Base-by-base conservation (phyloP, 2,797 vertebrate genomes). In the Spheniscus humboldti region DNA sequence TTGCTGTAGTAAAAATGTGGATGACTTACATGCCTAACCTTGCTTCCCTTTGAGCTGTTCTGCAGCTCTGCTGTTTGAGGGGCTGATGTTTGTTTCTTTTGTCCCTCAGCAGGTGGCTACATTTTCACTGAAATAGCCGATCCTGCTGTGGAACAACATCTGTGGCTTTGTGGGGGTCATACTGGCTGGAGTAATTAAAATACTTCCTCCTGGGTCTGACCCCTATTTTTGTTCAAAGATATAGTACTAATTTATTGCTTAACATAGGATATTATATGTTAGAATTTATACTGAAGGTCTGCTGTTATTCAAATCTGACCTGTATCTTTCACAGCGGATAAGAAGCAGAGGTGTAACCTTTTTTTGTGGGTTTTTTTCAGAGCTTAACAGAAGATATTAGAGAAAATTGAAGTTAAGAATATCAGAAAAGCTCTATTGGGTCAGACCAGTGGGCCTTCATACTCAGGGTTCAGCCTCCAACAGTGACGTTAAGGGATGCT, bases 131-230 rank as follows among this genome's bases (percentile, higher is more conserved):
- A 87, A 93, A 95, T 62, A 93, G 90, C 67, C 16, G 41, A 90
- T 89, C 88, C 89, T 95, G 95, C 95, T 95, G 86, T 82, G 90
- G 85, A 95, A 86, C 84, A 96, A 68, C 92, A 94, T 95, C 71
- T 96, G 94, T 85, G 77, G 60, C 64, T 86, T 92, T 90, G 41
- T 37, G 31, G 48, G 84, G 85, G 76, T 91, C 68, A 73, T 8
- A 19, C 63, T 94, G 82, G 43, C 69, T 86, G 75, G 41, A 96
- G 39, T 91, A 86, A 92, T 37, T 52, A 19, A 79, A 74, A 68
- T 91, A 91, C 72, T 96, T 95, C 56, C 55, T 91, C 25, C n/a
- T 52, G 30, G 16, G 18, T 82, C 55, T 74, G 67, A 76, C 41
- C 62, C 25, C 67, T 91, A 35, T 50, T 91, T 92, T 87, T 74